phyloP scores from a whole-genome alignment of 2,797 vertebrate species.

The Pelochelys cantorii region DNA sequence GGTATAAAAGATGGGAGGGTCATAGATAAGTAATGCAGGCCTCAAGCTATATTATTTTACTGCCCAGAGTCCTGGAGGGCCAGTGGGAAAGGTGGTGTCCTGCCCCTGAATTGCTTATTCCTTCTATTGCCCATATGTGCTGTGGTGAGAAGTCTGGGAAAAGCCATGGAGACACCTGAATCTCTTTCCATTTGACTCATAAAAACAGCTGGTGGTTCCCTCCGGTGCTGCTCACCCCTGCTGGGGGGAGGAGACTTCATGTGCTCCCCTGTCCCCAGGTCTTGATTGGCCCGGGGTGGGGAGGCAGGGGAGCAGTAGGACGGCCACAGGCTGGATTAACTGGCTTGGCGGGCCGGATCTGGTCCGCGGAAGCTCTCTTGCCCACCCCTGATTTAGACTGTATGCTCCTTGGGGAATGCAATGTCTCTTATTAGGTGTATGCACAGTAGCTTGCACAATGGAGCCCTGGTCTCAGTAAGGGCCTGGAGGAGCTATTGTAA shows the following conservation, averaged over 20 bases:
- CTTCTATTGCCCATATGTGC: background rate
- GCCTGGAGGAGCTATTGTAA: background rate
- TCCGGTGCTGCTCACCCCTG: too few species aligned
- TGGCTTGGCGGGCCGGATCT: too few species aligned
- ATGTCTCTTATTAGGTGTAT: fast-evolving
- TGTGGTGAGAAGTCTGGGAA: background rate
- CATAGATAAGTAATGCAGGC: background rate
- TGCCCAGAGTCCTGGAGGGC: background rate
- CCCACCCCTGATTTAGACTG: too few species aligned
- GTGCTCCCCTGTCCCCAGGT: too few species aligned
- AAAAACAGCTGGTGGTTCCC: too few species aligned
- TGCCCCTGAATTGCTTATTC: background rate
- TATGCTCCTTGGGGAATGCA: background rate
- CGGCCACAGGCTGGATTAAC: too few species aligned
- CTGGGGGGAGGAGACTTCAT: too few species aligned
- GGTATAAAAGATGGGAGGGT: background rate
- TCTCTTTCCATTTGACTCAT: background rate
- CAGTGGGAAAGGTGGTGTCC: background rate
- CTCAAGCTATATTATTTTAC: background rate
- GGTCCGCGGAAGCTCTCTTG: too few species aligned
- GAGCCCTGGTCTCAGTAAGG: background rate
- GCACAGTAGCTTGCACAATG: background rate
- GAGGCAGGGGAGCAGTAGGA: too few species aligned
- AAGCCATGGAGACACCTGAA: background rate
- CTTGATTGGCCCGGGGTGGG: too few species aligned